Evolutionary conservation across 2,113 vertebrate genomes (phyloP).

Genomic region (Australoheros scitulus): DNA sequence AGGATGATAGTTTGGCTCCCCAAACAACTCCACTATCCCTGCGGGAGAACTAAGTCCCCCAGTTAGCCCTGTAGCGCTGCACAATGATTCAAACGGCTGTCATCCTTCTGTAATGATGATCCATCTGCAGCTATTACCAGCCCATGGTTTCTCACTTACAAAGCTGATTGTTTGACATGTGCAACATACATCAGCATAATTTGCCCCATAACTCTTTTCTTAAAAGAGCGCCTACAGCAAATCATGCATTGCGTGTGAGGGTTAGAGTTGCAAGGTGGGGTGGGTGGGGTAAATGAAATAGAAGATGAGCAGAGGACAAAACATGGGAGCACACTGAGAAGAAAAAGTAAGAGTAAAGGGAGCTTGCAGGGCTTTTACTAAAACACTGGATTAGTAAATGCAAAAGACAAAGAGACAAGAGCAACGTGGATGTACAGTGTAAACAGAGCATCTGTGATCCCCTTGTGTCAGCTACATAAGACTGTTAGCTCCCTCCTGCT

Average conservation of each 20-base stretch:
- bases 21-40: constrained; percentile 28
- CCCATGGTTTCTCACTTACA: constrained; percentile 64
- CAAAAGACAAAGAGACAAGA: neutral
- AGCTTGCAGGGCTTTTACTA: neutral
- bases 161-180: constrained; percentile 69
- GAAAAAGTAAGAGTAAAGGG: neutral
- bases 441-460: neutral
- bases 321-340: neutral
- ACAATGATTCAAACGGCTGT: constrained; percentile 65
- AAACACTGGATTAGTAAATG: neutral
- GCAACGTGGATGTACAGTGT: neutral
- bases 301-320: neutral
- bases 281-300: neutral
- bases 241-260: neutral
- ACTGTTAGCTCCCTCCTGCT: neutral
- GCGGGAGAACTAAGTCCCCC: constrained; percentile 30
- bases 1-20: constrained; percentile 16
- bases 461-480: neutral
- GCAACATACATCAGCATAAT: constrained; percentile 70
- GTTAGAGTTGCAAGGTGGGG: neutral
- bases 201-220: constrained; percentile 57
- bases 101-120: constrained; percentile 73
- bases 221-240: constrained; percentile 26
- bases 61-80: constrained; percentile 16
- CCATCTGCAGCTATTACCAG: constrained; percentile 63